Evolutionary conservation across 2,888 invertebrate species (phyloP).

Genomic region (Leucoma salicis): DNA sequence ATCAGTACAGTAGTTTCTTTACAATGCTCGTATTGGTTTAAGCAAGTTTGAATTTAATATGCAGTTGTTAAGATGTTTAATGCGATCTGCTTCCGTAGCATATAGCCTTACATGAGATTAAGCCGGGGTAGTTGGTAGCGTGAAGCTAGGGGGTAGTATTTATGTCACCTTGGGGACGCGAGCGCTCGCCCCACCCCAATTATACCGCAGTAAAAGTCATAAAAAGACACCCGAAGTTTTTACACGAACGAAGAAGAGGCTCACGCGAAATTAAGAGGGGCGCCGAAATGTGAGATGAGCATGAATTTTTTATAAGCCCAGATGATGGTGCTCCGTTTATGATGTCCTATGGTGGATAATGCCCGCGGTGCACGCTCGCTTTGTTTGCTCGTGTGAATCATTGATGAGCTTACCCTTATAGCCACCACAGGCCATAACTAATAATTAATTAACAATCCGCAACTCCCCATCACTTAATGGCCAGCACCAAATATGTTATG

Average conservation of each 20-base stretch:
- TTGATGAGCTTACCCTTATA: slow-evolving; percentile 74
- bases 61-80: slow-evolving; percentile 57
- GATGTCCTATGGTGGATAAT: slow-evolving; percentile 80
- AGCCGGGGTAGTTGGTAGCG: slow-evolving; percentile 64
- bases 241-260: slow-evolving; percentile 79
- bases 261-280: slow-evolving; percentile 82
- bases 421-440: slow-evolving; percentile 61
- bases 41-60: slow-evolving; percentile 42
- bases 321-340: slow-evolving; percentile 81
- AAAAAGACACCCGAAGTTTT: slow-evolving; percentile 83
- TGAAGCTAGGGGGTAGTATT: slow-evolving; percentile 72
- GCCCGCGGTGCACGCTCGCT: slow-evolving; percentile 71
- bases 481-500: slow-evolving; percentile 37
- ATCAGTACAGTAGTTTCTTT: not conserved
- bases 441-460: slow-evolving; percentile 71
- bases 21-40: slow-evolving; percentile 7
- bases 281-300: slow-evolving; percentile 82
- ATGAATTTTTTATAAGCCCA: slow-evolving; percentile 82
- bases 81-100: slow-evolving; percentile 60
- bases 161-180: slow-evolving; percentile 81
- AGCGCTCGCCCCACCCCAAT: slow-evolving; percentile 80
- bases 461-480: slow-evolving; percentile 36
- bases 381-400: slow-evolving; percentile 73
- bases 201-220: slow-evolving; percentile 83
- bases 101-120: slow-evolving; percentile 79